Evolutionary conservation across 2,888 invertebrate genomes (phyloP).

Genomic region (Nebria brevicollis): DNA sequence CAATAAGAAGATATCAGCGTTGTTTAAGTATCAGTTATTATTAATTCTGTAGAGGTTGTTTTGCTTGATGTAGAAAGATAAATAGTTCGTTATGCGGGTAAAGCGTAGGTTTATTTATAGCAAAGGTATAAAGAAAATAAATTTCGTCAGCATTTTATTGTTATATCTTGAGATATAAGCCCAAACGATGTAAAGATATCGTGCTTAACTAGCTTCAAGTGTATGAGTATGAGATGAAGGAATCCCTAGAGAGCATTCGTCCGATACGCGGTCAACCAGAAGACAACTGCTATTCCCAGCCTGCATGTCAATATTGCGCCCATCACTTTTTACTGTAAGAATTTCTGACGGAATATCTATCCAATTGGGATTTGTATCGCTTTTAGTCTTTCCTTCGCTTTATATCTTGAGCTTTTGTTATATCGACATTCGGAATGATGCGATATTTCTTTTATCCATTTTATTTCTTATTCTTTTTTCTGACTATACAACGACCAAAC

Average conservation of each 20-base stretch:
- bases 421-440: neutral
- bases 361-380: neutral
- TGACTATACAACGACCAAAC: neutral
- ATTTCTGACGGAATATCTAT: neutral
- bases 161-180: neutral
- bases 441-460: neutral
- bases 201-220: neutral
- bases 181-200: neutral
- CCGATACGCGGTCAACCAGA: neutral
- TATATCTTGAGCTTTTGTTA: neutral
- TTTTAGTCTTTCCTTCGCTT: neutral
- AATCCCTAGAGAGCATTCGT: neutral
- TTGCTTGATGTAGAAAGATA: neutral
- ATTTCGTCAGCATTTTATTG: neutral
- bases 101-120: neutral
- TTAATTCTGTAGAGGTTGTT: neutral
- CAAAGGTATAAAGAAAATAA: neutral
- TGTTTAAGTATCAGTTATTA: neutral
- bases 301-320: neutral
- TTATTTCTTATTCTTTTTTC: no score
- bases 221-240: neutral
- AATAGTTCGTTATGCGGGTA: neutral
- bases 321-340: neutral
- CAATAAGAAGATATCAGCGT: neutral
- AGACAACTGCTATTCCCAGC: neutral